Percentiles rank a stretch among this genome's conserved stretches.
phyloP scores from a whole-genome alignment of 2,113 vertebrate species.

The Malaclemys terrapin region DNA sequence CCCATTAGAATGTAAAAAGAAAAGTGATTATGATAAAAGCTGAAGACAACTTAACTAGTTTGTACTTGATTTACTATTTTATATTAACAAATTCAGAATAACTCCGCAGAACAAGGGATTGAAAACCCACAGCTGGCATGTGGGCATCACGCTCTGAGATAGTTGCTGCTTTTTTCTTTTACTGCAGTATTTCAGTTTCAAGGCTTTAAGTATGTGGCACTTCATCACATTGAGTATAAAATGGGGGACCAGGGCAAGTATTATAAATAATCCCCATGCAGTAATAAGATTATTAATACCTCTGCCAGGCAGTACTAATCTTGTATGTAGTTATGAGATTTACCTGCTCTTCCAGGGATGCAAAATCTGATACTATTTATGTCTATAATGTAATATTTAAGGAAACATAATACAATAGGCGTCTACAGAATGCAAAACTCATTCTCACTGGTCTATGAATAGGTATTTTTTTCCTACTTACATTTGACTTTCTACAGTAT shows the following conservation, averaged over 20 bases:
- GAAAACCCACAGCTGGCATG: constrained; percentile 68
- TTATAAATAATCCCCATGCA: constrained; percentile 75
- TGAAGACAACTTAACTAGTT: neutral
- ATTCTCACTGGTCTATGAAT: constrained; percentile 73
- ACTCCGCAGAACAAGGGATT: constrained; percentile 13
- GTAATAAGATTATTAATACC: constrained; percentile 72
- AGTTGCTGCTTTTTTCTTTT: constrained; percentile 23
- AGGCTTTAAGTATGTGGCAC: constrained; percentile 69
- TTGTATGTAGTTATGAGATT: constrained; percentile 66
- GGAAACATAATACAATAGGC: constrained; percentile 67
- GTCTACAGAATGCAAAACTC: constrained; percentile 65
- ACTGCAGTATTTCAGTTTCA: constrained; percentile 59
- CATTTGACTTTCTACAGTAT: constrained; percentile 57
- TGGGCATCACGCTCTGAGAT: constrained; percentile 52
- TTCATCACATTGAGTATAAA: constrained; percentile 72
- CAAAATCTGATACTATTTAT: constrained; percentile 66
- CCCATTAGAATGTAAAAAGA: neutral
- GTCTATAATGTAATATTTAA: constrained; percentile 73
- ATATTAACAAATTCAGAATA: neutral
- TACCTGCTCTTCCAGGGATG: constrained; percentile 59
- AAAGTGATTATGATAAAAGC: neutral
- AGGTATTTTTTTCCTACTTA: constrained; percentile 35
- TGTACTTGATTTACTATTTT: neutral
- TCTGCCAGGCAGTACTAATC: constrained; percentile 68
- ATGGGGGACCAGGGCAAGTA: constrained; percentile 70